Evolutionary conservation across 2,113 vertebrate species (phyloP).

Genomic region (Nothoprocta pentlandii): DNA sequence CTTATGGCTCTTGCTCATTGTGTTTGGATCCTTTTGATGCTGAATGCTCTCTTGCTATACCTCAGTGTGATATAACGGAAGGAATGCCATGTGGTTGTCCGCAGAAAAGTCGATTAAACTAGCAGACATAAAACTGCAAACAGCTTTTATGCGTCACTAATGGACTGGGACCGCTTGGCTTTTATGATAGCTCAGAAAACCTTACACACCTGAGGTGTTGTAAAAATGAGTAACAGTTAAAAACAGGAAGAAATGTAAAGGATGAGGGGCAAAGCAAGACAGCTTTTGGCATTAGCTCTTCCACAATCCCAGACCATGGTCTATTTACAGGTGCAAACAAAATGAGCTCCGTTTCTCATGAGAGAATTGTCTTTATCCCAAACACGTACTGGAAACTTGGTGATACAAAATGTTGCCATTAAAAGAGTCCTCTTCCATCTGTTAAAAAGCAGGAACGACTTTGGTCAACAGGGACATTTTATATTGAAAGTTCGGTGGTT

Average conservation of each 20-base stretch:
- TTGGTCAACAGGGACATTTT: neutral
- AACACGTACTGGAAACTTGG: neutral
- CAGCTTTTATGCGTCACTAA: constrained; percentile 62
- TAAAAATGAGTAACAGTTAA: constrained; percentile 70
- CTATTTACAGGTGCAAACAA: constrained; percentile 49
- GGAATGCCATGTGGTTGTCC: constrained; percentile 45
- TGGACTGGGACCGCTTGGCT: constrained; percentile 55
- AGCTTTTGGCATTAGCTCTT: constrained; percentile 39
- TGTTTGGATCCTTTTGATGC: constrained; percentile 27
- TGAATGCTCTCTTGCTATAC: constrained; percentile 54
- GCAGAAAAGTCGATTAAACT: constrained; percentile 67
- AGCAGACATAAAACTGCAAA: constrained; percentile 68
- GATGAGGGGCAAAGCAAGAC: constrained; percentile 42
- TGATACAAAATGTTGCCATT: constrained; percentile 33
- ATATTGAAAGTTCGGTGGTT: neutral
- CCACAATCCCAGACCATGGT: constrained; percentile 3
- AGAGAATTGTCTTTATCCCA: neutral
- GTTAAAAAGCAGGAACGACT: constrained; percentile 19
- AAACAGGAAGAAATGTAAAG: constrained; percentile 64
- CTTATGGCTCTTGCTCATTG: constrained; percentile 16
- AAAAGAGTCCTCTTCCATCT: constrained; percentile 3
- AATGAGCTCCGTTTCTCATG: neutral
- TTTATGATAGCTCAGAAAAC: constrained; percentile 56
- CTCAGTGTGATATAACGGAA: constrained; percentile 59
- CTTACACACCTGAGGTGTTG: constrained; percentile 64